phyloP scores from a whole-genome alignment of 2,797 vertebrate genomes.

The Onychomys arenicola region DNA sequence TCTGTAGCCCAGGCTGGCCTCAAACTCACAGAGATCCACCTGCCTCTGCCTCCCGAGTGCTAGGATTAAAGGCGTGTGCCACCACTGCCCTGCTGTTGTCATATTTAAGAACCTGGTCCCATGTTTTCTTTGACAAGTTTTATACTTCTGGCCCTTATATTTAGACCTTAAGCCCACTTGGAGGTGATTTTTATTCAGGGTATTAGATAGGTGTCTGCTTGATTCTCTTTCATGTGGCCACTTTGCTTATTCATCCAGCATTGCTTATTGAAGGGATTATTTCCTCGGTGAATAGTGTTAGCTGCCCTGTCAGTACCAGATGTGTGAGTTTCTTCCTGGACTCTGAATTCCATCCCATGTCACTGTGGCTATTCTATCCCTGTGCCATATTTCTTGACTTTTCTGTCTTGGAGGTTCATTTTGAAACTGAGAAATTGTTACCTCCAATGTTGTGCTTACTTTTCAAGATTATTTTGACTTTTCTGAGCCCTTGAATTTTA shows the following conservation, averaged over 20 bases:
- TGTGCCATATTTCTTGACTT: background rate
- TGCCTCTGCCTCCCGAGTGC: too few relatives aligned
- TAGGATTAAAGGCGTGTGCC: too few relatives aligned
- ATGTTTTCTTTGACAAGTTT: slow-evolving; percentile 4
- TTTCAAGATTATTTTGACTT: background rate
- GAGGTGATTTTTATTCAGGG: background rate
- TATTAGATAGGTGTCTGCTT: background rate
- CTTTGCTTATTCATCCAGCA: background rate
- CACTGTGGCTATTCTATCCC: background rate
- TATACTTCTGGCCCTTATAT: background rate
- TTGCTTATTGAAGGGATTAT: background rate
- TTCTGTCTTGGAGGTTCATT: background rate
- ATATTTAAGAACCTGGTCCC: slow-evolving; percentile 2
- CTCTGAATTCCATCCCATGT: background rate
- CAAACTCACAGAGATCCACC: too few relatives aligned
- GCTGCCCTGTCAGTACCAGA: background rate
- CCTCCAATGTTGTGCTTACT: background rate
- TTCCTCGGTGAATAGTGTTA: background rate
- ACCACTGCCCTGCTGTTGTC: background rate
- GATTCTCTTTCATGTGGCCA: background rate
- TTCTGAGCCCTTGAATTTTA: background rate
- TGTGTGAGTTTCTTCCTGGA: background rate
- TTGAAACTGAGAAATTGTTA: background rate
- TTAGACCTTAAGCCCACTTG: background rate
- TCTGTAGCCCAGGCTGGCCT: too few relatives aligned